Evolutionary conservation across 2,113 vertebrate species (phyloP).

Genomic region (Crocuta crocuta): DNA sequence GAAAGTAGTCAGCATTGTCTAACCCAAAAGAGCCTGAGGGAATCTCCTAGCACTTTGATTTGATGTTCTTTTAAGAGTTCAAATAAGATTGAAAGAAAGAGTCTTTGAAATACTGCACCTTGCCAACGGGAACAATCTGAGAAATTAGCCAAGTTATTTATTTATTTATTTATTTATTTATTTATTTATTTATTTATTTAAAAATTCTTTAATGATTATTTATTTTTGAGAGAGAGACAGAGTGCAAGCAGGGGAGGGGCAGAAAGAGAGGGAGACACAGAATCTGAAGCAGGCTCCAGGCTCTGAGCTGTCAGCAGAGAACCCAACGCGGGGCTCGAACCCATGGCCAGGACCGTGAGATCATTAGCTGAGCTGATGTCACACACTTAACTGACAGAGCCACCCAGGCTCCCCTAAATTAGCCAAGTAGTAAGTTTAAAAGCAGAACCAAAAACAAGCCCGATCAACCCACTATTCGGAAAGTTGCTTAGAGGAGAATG

Average conservation of each 20-base stretch:
- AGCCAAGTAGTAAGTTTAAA: not conserved
- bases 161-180: not conserved
- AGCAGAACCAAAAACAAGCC: not conserved
- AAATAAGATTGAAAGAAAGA: not conserved
- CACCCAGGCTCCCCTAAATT: not conserved
- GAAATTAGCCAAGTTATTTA: not conserved
- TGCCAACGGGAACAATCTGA: not conserved
- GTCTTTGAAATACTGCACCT: not conserved
- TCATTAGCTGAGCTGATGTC: too few relatives aligned
- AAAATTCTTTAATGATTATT: too few relatives aligned
- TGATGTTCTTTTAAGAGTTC: slow-evolving; percentile 1
- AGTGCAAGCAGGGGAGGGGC: too few relatives aligned
- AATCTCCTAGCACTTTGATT: not conserved
- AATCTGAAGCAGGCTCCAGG: too few relatives aligned
- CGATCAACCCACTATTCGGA: not conserved
- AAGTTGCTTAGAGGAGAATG: not conserved
- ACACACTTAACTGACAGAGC: too few relatives aligned
- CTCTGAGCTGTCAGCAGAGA: too few relatives aligned
- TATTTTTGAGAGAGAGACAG: too few relatives aligned
- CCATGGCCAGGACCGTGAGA: too few relatives aligned
- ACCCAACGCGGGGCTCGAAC: too few relatives aligned
- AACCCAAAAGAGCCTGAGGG: slow-evolving; percentile 4
- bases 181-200: not conserved
- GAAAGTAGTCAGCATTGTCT: not conserved
- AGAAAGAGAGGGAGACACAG: too few relatives aligned